phyloP scores from a whole-genome alignment of 2,888 invertebrate species.

The Priocnemis perturbator region DNA sequence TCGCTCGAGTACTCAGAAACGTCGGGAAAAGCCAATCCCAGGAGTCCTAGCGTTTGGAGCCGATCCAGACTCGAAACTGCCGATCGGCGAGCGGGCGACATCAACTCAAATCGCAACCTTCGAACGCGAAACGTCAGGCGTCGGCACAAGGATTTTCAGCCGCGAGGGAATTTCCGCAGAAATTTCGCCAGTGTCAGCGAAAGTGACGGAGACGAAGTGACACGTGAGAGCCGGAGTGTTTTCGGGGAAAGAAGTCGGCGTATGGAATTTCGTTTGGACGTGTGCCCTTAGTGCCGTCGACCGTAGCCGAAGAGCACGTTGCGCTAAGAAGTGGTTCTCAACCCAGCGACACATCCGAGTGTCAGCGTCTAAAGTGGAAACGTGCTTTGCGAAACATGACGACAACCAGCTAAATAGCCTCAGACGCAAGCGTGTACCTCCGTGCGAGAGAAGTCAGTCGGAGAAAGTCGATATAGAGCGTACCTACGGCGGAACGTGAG shows the following conservation, averaged over 20 bases:
- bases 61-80: slow-evolving; percentile 38
- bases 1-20: slow-evolving; percentile 72
- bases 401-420: slow-evolving; percentile 12
- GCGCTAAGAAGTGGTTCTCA: slow-evolving; percentile 9
- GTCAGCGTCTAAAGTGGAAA: slow-evolving; percentile 24
- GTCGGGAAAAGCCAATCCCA: slow-evolving; percentile 64
- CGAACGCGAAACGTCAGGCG: neutral
- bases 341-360: neutral
- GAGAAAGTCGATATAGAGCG: neutral
- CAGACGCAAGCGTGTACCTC: no score
- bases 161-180: neutral
- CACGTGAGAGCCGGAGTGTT: slow-evolving; percentile 19
- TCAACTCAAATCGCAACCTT: no score
- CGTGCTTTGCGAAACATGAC: slow-evolving; percentile 27
- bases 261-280: neutral
- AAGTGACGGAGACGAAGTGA: slow-evolving; percentile 23
- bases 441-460: neutral
- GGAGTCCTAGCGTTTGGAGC: slow-evolving; percentile 38
- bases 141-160: neutral
- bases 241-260: neutral
- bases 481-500: no score
- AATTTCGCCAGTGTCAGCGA: neutral
- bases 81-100: slow-evolving; percentile 18
- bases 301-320: neutral
- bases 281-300: neutral